These are phyloP conservation scores for Orchestes rusci DNA, from an alignment of 2,888 invertebrate species.

Conservation along the genomic window DNA sequence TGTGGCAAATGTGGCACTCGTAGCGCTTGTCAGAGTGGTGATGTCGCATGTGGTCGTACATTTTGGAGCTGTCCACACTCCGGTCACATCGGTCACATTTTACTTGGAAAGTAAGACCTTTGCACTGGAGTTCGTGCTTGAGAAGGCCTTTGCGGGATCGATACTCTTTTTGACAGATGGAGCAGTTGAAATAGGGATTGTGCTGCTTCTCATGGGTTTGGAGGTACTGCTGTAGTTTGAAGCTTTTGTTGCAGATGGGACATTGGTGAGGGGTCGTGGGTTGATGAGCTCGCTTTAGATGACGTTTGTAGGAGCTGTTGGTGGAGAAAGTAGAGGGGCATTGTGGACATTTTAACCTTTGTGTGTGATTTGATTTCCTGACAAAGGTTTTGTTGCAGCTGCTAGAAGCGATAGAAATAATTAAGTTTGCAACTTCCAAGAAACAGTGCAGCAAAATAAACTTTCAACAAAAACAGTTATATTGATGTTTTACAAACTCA, in stretches of 20 bases:
- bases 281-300: conserved; percentile 12
- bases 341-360: conserved; percentile 14
- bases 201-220: conserved; percentile 13
- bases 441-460: too few species aligned
- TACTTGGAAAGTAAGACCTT: conserved; percentile 7
- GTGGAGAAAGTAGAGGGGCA: conserved; percentile 16
- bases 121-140: conserved; percentile 13
- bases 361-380: conserved; percentile 14
- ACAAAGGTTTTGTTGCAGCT: conserved; percentile 45
- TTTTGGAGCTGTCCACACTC: conserved; percentile 10
- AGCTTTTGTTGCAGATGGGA: conserved; percentile 11
- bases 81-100: conserved; percentile 16
- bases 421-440: too few species aligned
- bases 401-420: too few species aligned
- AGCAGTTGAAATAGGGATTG: conserved; percentile 8
- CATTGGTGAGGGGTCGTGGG: conserved; percentile 2
- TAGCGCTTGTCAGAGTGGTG: conserved; percentile 12
- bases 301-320: conserved; percentile 7
- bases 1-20: conserved; percentile 25
- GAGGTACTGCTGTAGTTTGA: conserved; percentile 11
- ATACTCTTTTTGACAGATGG: conserved; percentile 12
- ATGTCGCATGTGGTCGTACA: conserved; percentile 10
- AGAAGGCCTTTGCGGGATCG: conserved; percentile 3
- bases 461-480: too few species aligned
- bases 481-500: too few species aligned